A percentile compares a stretch with the other conserved stretches of the same genome.
These are phyloP conservation scores for Taxidea taxus DNA, from an alignment of 2,113 vertebrate genomes.

Conservation along the genomic window DNA sequence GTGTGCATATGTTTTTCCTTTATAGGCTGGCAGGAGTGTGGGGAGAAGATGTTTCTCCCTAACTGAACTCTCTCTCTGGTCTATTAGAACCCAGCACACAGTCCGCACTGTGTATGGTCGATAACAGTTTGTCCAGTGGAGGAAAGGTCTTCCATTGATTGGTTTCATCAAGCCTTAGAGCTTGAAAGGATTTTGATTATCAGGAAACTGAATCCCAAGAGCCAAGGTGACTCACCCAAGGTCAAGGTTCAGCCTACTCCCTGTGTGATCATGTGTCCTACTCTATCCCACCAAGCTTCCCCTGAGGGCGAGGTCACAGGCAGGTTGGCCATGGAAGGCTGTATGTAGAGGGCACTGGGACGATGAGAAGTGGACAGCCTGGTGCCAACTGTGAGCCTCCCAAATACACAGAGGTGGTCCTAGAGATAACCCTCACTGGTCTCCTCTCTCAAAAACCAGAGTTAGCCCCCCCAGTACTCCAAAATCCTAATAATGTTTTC, in stretches of 20 bases:
- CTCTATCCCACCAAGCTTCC: background rate
- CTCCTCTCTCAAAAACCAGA: background rate
- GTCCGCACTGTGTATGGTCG: too few species aligned
- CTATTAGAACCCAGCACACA: background rate
- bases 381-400: background rate
- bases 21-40: background rate
- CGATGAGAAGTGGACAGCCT: background rate
- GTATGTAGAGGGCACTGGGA: background rate
- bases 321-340: background rate
- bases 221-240: background rate
- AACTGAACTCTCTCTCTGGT: fast-evolving
- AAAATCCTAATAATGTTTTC: background rate
- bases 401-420: background rate
- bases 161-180: background rate
- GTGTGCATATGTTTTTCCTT: background rate
- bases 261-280: background rate
- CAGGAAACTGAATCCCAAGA: background rate
- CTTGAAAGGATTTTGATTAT: background rate
- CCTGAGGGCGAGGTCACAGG: background rate
- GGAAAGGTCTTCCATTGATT: background rate
- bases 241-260: background rate
- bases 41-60: background rate
- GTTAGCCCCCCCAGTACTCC: background rate
- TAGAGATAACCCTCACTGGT: background rate
- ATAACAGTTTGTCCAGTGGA: background rate